phyloP scores from a whole-genome alignment of 2,888 invertebrate species.

The Alcis repandata region DNA sequence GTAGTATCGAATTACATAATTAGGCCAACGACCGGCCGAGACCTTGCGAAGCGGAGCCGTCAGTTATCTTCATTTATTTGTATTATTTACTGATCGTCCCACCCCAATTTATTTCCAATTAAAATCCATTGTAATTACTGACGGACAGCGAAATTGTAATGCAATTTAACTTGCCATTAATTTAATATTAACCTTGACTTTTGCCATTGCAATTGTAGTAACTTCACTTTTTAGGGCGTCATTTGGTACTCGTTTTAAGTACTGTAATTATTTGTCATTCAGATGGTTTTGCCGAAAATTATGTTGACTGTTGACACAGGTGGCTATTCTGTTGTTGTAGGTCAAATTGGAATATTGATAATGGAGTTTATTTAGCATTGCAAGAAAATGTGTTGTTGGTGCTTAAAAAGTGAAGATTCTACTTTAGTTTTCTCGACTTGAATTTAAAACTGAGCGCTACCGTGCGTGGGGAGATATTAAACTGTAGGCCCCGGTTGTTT shows the following conservation, averaged over 20 bases:
- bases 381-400: not conserved
- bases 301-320: not conserved
- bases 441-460: too few species aligned
- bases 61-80: not conserved
- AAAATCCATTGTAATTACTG: conserved; percentile 25
- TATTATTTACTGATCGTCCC: not conserved
- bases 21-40: conserved; percentile 11
- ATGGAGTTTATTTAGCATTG: not conserved
- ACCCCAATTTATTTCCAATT: conserved; percentile 16
- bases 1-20: not conserved
- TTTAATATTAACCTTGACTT: conserved; percentile 28
- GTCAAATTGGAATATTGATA: not conserved
- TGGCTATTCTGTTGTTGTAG: not conserved
- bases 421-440: too few species aligned
- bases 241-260: conserved; percentile 2
- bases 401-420: too few species aligned
- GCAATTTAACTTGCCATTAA: conserved; percentile 26
- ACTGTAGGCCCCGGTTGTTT: too few species aligned
- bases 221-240: conserved; percentile 22
- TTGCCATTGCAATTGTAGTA: conserved; percentile 5
- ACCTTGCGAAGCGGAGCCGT: conserved; percentile 8
- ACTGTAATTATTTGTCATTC: conserved; percentile 17
- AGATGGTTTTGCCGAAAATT: conserved; percentile 3
- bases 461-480: too few species aligned
- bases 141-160: conserved; percentile 28